phyloP scores from a whole-genome alignment of 2,888 invertebrate genomes.

The Ectobius pallidus region DNA sequence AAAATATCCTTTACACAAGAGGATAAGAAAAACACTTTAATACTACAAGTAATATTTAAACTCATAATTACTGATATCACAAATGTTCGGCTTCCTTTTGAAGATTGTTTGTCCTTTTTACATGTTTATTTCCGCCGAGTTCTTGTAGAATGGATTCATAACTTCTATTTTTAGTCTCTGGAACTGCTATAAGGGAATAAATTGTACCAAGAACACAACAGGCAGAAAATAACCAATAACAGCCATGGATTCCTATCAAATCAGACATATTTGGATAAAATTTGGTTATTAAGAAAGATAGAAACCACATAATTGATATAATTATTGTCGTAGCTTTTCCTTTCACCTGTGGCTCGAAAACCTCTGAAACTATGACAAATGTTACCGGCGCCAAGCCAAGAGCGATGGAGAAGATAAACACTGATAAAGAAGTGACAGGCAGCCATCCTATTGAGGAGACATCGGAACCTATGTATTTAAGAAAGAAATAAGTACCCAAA shows the following conservation, averaged over 20 bases:
- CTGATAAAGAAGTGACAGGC: conserved; percentile 32
- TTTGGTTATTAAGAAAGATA: conserved; percentile 54
- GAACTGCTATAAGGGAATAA: conserved; percentile 53
- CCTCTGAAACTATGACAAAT: conserved; percentile 36
- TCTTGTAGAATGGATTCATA: conserved; percentile 54
- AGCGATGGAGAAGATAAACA: conserved; percentile 30
- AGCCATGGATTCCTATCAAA: conserved; percentile 52
- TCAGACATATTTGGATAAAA: conserved; percentile 54
- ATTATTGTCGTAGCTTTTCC: conserved; percentile 33
- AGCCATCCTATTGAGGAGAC: conserved; percentile 35
- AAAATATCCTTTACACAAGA: too few relatives aligned
- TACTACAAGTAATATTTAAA: too few relatives aligned
- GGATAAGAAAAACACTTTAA: too few relatives aligned
- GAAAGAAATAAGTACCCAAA: conserved; percentile 50
- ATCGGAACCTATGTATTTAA: conserved; percentile 44
- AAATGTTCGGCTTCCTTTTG: too few relatives aligned
- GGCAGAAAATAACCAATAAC: conserved; percentile 55
- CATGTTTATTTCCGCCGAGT: conserved; percentile 27
- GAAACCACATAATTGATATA: conserved; percentile 48
- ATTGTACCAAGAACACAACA: conserved; percentile 52
- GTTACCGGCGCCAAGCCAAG: conserved; percentile 35
- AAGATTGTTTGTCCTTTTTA: too few relatives aligned
- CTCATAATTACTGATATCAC: too few relatives aligned
- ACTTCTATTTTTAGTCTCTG: conserved; percentile 57
- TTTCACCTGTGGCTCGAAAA: conserved; percentile 38